Percentiles rank a stretch among this genome's conserved stretches.
phyloP scores from a whole-genome alignment of 2,113 vertebrate genomes.

The Forbesichthys papilliferus region DNA sequence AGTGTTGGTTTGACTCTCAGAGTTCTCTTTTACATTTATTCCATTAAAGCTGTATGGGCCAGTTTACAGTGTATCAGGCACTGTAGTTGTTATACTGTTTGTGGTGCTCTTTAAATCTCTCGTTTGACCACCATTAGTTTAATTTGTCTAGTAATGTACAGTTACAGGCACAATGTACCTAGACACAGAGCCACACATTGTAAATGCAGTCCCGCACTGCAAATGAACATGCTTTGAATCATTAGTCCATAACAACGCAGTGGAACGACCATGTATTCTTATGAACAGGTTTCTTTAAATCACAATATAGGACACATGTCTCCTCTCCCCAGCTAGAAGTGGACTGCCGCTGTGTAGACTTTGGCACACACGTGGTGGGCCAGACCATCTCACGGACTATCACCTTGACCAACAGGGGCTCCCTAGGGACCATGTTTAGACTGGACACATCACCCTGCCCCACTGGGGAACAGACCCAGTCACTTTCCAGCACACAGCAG shows the following conservation, averaged over 20 bases:
- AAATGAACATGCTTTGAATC: too few relatives aligned
- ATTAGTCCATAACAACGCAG: too few relatives aligned
- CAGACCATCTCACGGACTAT: constrained; percentile 82
- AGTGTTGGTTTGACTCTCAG: not conserved
- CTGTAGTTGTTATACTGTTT: too few relatives aligned
- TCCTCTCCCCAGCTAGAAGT: constrained; percentile 81
- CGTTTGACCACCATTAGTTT: too few relatives aligned
- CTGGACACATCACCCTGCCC: constrained; percentile 59
- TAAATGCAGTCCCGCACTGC: too few relatives aligned
- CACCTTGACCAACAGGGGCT: constrained; percentile 87
- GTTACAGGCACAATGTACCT: too few relatives aligned
- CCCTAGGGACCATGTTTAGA: constrained; percentile 80
- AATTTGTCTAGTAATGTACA: too few relatives aligned
- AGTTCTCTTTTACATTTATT: too few relatives aligned
- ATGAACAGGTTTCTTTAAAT: not conserved
- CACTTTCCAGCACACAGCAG: constrained; percentile 17
- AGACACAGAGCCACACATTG: too few relatives aligned
- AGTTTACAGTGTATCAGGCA: too few relatives aligned
- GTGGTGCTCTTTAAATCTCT: too few relatives aligned
- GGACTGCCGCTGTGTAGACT: constrained; percentile 85
- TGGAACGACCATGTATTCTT: not conserved
- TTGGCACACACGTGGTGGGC: constrained; percentile 87
- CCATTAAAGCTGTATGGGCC: too few relatives aligned
- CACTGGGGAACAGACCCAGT: constrained; percentile 12
- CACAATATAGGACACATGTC: constrained; percentile 3